Evolutionary conservation across 2,888 invertebrate genomes (phyloP), one percentile per base, ranked within the genome.

Genomic region (Campoplex capitator): DNA sequence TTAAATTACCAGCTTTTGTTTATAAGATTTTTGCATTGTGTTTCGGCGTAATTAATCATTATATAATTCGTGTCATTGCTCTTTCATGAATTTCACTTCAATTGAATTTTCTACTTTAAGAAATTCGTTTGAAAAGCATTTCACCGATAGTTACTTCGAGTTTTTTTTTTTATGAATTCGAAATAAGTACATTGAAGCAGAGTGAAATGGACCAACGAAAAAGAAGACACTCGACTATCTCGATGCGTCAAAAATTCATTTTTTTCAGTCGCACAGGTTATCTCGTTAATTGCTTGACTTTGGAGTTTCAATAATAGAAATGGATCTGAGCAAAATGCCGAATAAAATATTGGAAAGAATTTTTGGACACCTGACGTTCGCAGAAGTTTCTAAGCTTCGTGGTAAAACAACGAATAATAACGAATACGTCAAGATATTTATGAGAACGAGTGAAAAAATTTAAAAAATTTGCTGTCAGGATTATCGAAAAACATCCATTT

Each of bases 401-500:
- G 88, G 88, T 88, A 88, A 83, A 35, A 18, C 35, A n/a, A 38
- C 18, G 23, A 62, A 48, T n/a, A 71, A 58, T 67, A 38, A 32
- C 42, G 45, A 23, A 74, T 13, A 9, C 18, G 38, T 28, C 0
- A 13, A 48, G 9, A 13, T 38, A n/a, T 1, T 23, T 16, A 38
- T 79, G 56, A 8, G 71, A 67, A 32, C 11, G 32, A 23, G 32
- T 65, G 23, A 23, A 23, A 23, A 38, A 6, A 3, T 1, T 38
- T 6, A 51, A 74, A 28, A 28, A n/a, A 75, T 18, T 51, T 18
- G n/a, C n/a, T 56, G 32, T 16, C 51, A 88, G 88, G 88, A 38
- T 68, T 88, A 62, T 88, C 88, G 48, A 80, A 68, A 42, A 88
- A 76, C 54, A 71, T 88, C 62, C 85, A 88, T 62, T 76, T 65